Evolutionary conservation across 2,113 vertebrate species (phyloP).

Genomic region (Osmerus mordax): DNA sequence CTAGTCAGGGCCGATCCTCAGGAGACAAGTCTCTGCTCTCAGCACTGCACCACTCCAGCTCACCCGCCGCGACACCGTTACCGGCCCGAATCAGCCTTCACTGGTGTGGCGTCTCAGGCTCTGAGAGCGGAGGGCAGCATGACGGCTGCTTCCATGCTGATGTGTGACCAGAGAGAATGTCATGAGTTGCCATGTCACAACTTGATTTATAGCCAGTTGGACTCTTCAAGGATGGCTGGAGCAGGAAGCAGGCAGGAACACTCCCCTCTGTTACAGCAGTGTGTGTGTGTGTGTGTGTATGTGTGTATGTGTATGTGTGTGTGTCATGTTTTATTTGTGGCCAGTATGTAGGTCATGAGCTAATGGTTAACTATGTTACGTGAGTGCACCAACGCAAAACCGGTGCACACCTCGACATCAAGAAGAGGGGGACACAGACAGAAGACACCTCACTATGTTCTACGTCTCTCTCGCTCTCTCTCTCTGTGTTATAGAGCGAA

Average conservation of each 20-base stretch:
- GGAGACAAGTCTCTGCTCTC: background rate
- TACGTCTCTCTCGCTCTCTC: too few relatives aligned
- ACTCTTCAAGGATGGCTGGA: too few relatives aligned
- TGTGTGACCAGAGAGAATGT: constrained; percentile 20
- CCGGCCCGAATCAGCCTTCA: too few relatives aligned
- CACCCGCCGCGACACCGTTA: background rate
- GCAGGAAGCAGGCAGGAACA: background rate
- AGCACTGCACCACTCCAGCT: background rate
- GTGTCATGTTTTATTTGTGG: constrained; percentile 47
- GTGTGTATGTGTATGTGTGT: constrained; percentile 1
- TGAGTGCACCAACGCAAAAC: constrained; percentile 30
- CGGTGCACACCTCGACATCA: constrained; percentile 36
- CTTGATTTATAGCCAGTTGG: too few relatives aligned
- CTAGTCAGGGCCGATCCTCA: background rate
- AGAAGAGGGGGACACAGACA: too few relatives aligned
- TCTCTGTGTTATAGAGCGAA: too few relatives aligned
- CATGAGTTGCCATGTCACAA: constrained; percentile 23
- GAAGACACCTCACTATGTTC: too few relatives aligned
- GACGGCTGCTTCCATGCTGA: constrained; percentile 15
- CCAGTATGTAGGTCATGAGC: constrained; percentile 51
- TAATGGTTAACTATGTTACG: constrained; percentile 53
- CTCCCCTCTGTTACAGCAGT: background rate
- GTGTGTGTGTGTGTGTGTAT: background rate
- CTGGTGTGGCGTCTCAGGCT: too few relatives aligned
- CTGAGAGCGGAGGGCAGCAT: background rate